phyloP scores from a whole-genome alignment of 2,113 vertebrate species.

The Periophthalmus modestus region DNA sequence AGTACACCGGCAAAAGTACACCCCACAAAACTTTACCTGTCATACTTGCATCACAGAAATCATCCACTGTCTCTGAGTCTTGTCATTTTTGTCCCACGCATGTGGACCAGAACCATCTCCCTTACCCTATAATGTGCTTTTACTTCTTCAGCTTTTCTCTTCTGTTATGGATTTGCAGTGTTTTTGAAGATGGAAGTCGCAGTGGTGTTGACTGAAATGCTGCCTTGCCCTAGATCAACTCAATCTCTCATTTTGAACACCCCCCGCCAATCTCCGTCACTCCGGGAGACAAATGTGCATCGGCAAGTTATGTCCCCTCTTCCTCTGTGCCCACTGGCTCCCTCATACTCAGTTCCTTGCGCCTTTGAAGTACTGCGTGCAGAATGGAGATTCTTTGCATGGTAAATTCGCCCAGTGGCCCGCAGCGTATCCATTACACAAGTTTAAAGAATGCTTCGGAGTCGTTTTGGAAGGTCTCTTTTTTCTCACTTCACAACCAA shows the following conservation, averaged over 20 bases:
- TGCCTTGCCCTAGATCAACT: slow-evolving; percentile 73
- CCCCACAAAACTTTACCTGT: neutral
- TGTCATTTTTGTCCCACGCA: slow-evolving; percentile 16
- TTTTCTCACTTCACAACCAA: slow-evolving; percentile 79
- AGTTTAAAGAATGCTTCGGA: slow-evolving; percentile 80
- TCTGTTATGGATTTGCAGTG: slow-evolving; percentile 49
- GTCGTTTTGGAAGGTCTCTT: slow-evolving; percentile 72
- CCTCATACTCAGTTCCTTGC: slow-evolving; percentile 72
- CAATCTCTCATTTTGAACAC: slow-evolving; percentile 73
- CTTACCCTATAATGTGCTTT: slow-evolving; percentile 24
- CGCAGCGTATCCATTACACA: slow-evolving; percentile 81
- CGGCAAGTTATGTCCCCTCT: slow-evolving; percentile 65
- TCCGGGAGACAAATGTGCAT: slow-evolving; percentile 75
- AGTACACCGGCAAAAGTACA: neutral
- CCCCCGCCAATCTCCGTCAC: slow-evolving; percentile 76
- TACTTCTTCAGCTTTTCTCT: slow-evolving; percentile 57
- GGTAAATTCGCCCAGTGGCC: slow-evolving; percentile 78
- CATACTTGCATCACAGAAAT: slow-evolving; percentile 14
- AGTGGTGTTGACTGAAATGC: slow-evolving; percentile 63
- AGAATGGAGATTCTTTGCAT: slow-evolving; percentile 81
- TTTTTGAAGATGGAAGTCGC: slow-evolving; percentile 67
- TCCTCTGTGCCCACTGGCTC: slow-evolving; percentile 77
- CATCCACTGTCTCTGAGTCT: slow-evolving; percentile 28
- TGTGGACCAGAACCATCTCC: slow-evolving; percentile 32
- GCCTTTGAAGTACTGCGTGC: slow-evolving; percentile 77